Base-by-base conservation (phyloP, 2,888 invertebrate species). In the Mythimna ferrago region DNA sequence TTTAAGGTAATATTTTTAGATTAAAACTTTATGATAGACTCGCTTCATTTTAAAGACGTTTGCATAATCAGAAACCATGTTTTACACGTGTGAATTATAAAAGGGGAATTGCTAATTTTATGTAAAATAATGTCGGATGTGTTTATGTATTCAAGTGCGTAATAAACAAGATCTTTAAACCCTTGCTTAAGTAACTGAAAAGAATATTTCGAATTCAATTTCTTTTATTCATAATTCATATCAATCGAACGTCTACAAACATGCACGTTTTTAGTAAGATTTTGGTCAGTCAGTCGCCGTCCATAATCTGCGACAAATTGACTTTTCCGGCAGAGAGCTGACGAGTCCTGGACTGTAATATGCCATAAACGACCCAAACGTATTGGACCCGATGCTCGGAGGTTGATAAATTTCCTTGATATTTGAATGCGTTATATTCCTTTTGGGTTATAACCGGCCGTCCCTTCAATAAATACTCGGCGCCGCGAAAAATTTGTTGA, bases 341-440 rank as follows among this genome's bases (percentile, higher is more conserved):
- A 95, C 95, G 94, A 94, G 92, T 92, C 92, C 92, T 89, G 92
- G 90, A 90, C 93, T 91, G 94, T 95, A 94, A 95, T 95, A 94
- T 90, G 92, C 94, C 91, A 94, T 95, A 95, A 95, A 94, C 93
- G 94, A 94, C 93, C 94, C 94, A 88, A 94, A 92, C 94, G 92
- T 95, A 95, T 95, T 94, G 95, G 92, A 90, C 92, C 92, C 93
- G 89, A 91, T 92, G 91, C 92, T 92, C 89, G 90, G 88, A 92
- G 92, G 93, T 94, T 94, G 94, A 95, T 95, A 94, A 94, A 95
- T 94, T 94, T 94, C 92, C 88, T 93, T 92, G 94, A 95, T 95
- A 95, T 95, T 95, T 95, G 95, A 95, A 95, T 95, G 93, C 91
- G 94, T 94, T 92, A 93, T 94, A 93, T 92, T 94, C 91, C 92